Percentiles rank a stretch among this genome's conserved stretches.
These are phyloP conservation scores for Uropsilus gracilis DNA, from an alignment of 2,113 vertebrate species.

Conservation along the genomic window DNA sequence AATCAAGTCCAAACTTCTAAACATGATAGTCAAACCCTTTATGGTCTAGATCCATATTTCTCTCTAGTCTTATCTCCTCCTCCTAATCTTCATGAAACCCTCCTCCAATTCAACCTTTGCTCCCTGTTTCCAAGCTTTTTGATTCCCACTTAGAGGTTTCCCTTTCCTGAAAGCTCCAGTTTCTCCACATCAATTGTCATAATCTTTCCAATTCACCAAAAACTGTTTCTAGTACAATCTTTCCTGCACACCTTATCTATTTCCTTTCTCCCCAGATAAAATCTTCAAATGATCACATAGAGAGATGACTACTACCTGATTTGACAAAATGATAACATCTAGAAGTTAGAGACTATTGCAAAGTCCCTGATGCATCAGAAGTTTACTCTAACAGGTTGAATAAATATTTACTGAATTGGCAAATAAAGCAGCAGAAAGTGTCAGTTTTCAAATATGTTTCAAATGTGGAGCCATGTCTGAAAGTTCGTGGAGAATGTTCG, in stretches of 20 bases:
- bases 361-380: not conserved
- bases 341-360: not conserved
- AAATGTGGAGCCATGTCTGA: not conserved
- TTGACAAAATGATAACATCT: not conserved
- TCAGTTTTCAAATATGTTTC: constrained; percentile 21
- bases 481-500: not conserved
- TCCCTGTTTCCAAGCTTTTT: constrained; percentile 10
- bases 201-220: not conserved
- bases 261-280: not conserved
- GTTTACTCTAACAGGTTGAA: not conserved
- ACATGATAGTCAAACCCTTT: not conserved
- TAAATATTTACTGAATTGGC: constrained; percentile 50
- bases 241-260: not conserved
- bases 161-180: not conserved
- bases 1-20: not conserved
- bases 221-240: not conserved
- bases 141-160: not conserved
- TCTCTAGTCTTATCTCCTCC: not conserved
- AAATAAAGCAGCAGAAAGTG: constrained; percentile 34
- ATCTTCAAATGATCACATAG: not conserved
- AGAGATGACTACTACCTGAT: not conserved
- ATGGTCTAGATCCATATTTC: not conserved
- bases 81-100: not conserved
- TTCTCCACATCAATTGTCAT: not conserved
- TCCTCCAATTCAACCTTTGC: not conserved